phyloP scores from a whole-genome alignment of 2,888 invertebrate species.

The Siphonodentalium dalli region DNA sequence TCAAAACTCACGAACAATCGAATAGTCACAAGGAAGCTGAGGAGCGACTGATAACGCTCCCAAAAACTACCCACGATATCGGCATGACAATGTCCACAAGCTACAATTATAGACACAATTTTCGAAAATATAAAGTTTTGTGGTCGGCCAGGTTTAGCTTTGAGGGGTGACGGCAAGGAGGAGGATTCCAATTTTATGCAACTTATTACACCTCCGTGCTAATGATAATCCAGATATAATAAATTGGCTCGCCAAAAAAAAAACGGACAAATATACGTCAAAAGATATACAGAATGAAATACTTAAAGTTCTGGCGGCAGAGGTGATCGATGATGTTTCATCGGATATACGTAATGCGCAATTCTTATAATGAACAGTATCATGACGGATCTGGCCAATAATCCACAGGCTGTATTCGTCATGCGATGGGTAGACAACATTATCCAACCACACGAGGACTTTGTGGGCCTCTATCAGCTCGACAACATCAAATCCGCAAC shows the following conservation, averaged over 20 bases:
- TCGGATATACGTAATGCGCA: background rate
- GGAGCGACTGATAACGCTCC: constrained; percentile 12
- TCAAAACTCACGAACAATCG: constrained; percentile 22
- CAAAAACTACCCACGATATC: constrained; percentile 13
- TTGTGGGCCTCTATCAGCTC: constrained; percentile 30
- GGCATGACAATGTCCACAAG: constrained; percentile 14
- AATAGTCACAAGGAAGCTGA: constrained; percentile 26
- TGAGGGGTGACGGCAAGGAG: constrained; percentile 28
- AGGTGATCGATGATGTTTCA: constrained; percentile 23
- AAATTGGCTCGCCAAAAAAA: constrained; percentile 26
- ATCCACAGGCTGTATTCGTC: constrained; percentile 33
- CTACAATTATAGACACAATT: constrained; percentile 18
- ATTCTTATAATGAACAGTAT: constrained; percentile 33
- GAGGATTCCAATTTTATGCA: constrained; percentile 28
- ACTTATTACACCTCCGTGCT: constrained; percentile 21
- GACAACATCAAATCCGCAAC: constrained; percentile 17
- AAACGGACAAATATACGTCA: constrained; percentile 29
- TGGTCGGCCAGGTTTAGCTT: constrained; percentile 23
- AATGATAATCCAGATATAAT: constrained; percentile 18
- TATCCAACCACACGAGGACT: constrained; percentile 30
- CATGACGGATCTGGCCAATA: constrained; percentile 32
- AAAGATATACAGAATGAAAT: constrained; percentile 34
- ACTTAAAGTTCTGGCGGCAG: constrained; percentile 28
- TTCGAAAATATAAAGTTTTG: constrained; percentile 26
- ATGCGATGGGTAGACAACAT: constrained; percentile 28